Evolutionary conservation across 2,113 vertebrate genomes (phyloP).

Genomic region (Petromus typicus): DNA sequence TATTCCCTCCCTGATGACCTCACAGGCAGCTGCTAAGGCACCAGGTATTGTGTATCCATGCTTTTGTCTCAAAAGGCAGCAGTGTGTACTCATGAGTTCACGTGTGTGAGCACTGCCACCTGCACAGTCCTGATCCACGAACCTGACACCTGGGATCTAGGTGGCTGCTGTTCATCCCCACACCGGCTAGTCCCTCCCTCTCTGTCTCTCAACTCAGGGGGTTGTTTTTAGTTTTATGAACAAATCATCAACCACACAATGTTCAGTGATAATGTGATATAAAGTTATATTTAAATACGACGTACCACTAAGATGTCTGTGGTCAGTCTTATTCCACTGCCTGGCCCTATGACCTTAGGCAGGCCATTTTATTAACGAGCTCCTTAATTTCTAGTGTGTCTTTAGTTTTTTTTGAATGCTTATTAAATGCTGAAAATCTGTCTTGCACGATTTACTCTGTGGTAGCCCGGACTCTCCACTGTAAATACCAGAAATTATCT

Average conservation of each 20-base stretch:
- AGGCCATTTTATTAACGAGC: conserved; percentile 3
- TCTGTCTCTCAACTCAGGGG: background rate
- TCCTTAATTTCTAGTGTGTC: background rate
- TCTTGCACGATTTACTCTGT: background rate
- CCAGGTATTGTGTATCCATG: background rate
- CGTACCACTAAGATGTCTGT: background rate
- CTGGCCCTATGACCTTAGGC: background rate
- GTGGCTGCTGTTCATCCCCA: background rate
- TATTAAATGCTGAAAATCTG: background rate
- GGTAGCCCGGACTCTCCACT: background rate
- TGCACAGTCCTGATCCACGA: background rate
- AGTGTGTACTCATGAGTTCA: background rate
- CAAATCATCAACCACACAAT: background rate
- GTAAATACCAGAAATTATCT: conserved; percentile 31
- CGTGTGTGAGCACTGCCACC: background rate
- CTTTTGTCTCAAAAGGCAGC: background rate
- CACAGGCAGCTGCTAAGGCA: background rate
- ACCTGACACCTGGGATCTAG: background rate
- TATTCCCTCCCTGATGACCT: conserved; percentile 36
- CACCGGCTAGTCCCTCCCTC: background rate
- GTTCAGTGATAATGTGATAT: background rate
- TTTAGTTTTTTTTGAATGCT: background rate
- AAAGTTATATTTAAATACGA: conserved; percentile 29
- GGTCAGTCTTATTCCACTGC: background rate
- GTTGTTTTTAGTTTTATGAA: conserved; percentile 34